phyloP scores from a whole-genome alignment of 1,140 invertebrate genomes.

The Drosophila nasuta region DNA sequence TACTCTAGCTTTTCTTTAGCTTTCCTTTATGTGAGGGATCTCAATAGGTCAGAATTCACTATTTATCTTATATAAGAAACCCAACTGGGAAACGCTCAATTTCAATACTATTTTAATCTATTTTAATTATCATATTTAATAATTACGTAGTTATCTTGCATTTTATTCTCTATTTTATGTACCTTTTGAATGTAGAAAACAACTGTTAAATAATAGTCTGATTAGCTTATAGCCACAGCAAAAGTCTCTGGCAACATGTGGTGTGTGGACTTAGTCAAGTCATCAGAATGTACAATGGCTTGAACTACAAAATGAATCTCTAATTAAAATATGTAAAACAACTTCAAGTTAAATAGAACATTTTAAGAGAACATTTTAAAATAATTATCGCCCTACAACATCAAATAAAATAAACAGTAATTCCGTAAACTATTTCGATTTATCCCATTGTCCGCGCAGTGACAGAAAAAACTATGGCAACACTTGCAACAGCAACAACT shows the following conservation, averaged over 20 bases:
- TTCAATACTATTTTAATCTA: too few relatives aligned
- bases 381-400: too few relatives aligned
- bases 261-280: slow-evolving; percentile 30
- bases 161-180: neutral
- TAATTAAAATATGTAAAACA: too few relatives aligned
- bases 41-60: too few relatives aligned
- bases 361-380: too few relatives aligned
- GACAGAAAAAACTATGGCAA: slow-evolving; percentile 30
- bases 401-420: neutral
- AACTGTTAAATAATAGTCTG: slow-evolving; percentile 37
- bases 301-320: neutral
- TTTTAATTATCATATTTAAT: too few relatives aligned
- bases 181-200: slow-evolving; percentile 2
- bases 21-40: too few relatives aligned
- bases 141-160: too few relatives aligned
- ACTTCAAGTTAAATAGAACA: too few relatives aligned
- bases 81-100: too few relatives aligned
- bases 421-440: neutral
- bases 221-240: slow-evolving; percentile 39
- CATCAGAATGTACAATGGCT: slow-evolving; percentile 17
- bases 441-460: slow-evolving; percentile 41
- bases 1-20: too few relatives aligned
- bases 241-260: slow-evolving; percentile 36
- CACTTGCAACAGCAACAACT: neutral
- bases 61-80: too few relatives aligned